Conservation (phyloP, 2,797 vertebrate genomes). For the Chiloscyllium punctatum region DNA sequence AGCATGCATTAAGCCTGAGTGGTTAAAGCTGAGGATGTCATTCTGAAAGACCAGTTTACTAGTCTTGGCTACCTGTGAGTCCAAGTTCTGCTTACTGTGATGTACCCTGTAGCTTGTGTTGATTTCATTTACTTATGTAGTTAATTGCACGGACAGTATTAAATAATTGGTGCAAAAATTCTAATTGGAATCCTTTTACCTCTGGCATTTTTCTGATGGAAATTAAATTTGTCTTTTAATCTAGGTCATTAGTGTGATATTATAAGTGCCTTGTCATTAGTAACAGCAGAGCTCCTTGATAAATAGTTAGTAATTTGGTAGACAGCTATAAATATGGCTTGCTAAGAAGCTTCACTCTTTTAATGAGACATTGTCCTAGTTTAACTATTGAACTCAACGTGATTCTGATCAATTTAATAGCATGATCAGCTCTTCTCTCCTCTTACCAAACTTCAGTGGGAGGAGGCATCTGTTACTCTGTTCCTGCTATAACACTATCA, state of each 20-base stretch:
- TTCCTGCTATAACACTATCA: neutral
- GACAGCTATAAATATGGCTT: neutral
- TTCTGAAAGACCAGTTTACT: no score
- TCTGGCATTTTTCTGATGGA: constrained; percentile 12
- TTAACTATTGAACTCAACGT: neutral
- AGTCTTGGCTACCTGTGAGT: neutral
- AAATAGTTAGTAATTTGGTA: neutral
- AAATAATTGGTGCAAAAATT: constrained; percentile 10
- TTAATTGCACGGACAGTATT: neutral
- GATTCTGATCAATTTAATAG: neutral
- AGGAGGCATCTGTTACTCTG: neutral
- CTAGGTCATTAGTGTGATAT: constrained; percentile 9
- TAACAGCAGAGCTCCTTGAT: constrained; percentile 3
- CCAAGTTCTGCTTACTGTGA: neutral
- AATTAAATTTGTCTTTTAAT: constrained; percentile 14
- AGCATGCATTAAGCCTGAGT: neutral
- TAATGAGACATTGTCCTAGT: neutral
- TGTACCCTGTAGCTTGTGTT: neutral
- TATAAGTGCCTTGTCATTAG: neutral
- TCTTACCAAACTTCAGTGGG: neutral
- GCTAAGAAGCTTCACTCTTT: neutral
- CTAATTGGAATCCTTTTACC: neutral
- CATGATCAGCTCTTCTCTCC: neutral
- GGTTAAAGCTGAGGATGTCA: neutral
- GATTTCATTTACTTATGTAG: constrained; percentile 8